Evolutionary conservation across 2,113 vertebrate genomes (phyloP).

Genomic region (Rhagologus leucostigma): DNA sequence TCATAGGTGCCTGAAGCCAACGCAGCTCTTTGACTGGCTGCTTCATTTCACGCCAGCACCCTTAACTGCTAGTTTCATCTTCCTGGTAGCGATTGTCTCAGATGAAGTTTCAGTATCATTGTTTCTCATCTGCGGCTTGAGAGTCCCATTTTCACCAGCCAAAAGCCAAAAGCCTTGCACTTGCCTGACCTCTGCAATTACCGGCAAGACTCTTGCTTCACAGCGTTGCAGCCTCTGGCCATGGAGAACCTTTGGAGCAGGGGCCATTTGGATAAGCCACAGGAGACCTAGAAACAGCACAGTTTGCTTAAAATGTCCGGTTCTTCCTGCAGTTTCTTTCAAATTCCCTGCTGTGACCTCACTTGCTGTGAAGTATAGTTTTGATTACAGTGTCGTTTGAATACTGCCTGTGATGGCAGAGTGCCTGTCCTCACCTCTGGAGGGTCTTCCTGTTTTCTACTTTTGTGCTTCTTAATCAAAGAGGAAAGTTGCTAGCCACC

Average conservation of each 20-base stretch:
- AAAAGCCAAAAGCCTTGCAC: constrained; percentile 36
- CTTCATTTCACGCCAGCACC: not conserved
- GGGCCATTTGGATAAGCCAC: not conserved
- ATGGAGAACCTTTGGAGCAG: not conserved
- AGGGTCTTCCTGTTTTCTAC: not conserved
- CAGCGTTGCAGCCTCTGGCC: not conserved
- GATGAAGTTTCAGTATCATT: constrained; percentile 49
- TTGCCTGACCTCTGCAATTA: constrained; percentile 35
- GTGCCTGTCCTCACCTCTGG: not conserved
- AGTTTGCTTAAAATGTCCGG: not conserved
- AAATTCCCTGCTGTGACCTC: not conserved
- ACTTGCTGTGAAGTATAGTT: not conserved
- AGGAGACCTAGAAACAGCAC: not conserved
- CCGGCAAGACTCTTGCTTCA: not conserved
- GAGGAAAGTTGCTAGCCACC: not conserved
- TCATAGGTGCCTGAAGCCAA: constrained; percentile 13
- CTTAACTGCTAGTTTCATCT: constrained; percentile 61
- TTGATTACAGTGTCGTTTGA: not conserved
- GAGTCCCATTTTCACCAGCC: not conserved
- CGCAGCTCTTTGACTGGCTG: not conserved
- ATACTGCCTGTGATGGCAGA: not conserved
- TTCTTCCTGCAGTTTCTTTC: not conserved
- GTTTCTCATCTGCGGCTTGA: constrained; percentile 25
- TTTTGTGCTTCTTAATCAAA: not conserved
- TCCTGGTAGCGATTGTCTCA: constrained; percentile 33